Conservation (phyloP, 2,888 invertebrate species). For the Drosophila tripunctata region DNA sequence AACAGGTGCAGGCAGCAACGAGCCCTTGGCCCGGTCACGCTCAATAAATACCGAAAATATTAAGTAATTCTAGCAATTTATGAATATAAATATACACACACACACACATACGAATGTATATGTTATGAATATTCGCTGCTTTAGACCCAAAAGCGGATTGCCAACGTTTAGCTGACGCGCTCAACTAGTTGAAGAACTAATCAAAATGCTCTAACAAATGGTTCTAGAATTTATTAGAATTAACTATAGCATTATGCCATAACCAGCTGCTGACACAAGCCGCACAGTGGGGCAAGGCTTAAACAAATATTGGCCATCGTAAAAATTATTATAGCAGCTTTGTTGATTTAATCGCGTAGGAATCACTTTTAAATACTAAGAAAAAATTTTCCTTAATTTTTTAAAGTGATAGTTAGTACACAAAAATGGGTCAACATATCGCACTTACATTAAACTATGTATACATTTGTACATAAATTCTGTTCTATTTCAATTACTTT, state of each 20-base stretch:
- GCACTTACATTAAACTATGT: background rate
- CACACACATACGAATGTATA: background rate
- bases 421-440: background rate
- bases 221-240: background rate
- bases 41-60: slow-evolving; percentile 67
- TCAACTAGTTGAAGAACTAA: background rate
- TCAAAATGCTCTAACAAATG: slow-evolving; percentile 7
- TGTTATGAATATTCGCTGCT: slow-evolving; percentile 19
- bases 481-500: slow-evolving; percentile 36
- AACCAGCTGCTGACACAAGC: background rate
- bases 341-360: too few relatives aligned
- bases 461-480: background rate
- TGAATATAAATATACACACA: slow-evolving; percentile 21
- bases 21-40: slow-evolving; percentile 55
- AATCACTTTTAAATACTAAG: too few relatives aligned
- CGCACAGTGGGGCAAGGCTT: background rate
- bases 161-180: slow-evolving; percentile 9
- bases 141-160: slow-evolving; percentile 18
- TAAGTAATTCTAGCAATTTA: slow-evolving; percentile 63
- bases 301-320: too few relatives aligned
- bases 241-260: background rate
- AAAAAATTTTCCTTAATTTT: too few relatives aligned
- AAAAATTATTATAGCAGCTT: too few relatives aligned
- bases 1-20: slow-evolving; percentile 61
- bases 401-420: too few relatives aligned